phyloP scores from a whole-genome alignment of 92 coral and sea anemone genomes.

The Pocillopora grandis region DNA sequence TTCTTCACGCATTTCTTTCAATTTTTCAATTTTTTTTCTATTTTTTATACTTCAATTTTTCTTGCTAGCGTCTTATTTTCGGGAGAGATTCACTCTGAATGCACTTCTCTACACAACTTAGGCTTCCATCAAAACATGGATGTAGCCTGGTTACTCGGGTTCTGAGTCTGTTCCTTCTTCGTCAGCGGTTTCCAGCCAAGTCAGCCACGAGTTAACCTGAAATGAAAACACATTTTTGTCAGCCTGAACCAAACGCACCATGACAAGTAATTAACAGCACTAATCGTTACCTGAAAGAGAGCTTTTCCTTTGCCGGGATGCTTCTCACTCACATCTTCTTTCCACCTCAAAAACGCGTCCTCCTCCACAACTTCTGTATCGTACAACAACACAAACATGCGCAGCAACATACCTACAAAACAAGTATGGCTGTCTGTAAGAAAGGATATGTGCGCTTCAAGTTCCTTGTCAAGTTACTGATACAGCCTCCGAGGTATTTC shows the following conservation, averaged over 20 bases:
- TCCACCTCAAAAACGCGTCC: slow-evolving; percentile 97
- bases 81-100: neutral
- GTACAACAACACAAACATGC: slow-evolving; percentile 93
- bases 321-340: slow-evolving; percentile 95
- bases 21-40: neutral
- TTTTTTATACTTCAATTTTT: neutral
- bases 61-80: neutral
- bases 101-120: neutral
- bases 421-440: slow-evolving; percentile 3
- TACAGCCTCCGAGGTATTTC: neutral
- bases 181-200: slow-evolving; percentile 99
- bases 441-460: neutral
- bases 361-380: slow-evolving; percentile 97
- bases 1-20: neutral
- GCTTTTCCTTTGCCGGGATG: slow-evolving; percentile 98
- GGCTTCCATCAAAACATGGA: neutral
- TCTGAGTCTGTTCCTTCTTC: slow-evolving; percentile 99
- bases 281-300: slow-evolving; percentile 80
- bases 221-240: neutral
- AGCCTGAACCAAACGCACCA: too few species aligned
- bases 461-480: neutral
- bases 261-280: too few species aligned
- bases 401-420: slow-evolving; percentile 80
- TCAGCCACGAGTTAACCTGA: slow-evolving; percentile 98
- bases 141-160: slow-evolving; percentile 68